Base-by-base conservation (phyloP, 1,140 invertebrate genomes). In the Hypothenemus hampei region DNA sequence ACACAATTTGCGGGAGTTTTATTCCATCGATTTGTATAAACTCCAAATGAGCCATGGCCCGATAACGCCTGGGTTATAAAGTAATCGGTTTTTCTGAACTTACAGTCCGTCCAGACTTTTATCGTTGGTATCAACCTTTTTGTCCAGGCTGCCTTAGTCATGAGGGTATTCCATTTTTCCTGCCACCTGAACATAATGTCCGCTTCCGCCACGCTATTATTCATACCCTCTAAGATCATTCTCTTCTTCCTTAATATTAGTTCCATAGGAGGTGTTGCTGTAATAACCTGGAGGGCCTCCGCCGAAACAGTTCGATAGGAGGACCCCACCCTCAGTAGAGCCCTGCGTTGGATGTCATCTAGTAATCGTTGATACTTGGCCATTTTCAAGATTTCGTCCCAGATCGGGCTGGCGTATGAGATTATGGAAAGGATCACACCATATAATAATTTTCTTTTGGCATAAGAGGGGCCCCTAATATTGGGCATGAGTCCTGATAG, bases 281-380 rank as follows among this genome's bases (percentile, higher is more conserved):
- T 49, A 8, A 66, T 47, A 13, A 62, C 63, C 31, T 64, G 50
- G 13, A 57, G 24, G 13, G 63, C 58, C 19, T 23, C 52, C n/a
- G 22, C 57, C n/a, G 62, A 67, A 13, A 64, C 59, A 8, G 66
- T 68, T 10, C 56, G 26, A 35, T 68, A 67, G 1, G 46, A 57
- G 3, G 21, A 39, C 6, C 29, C 36, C 11, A 65, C 58, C 26
- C 63, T 41, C n/a, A 64, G 55, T 1, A 44, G 43, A 8, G 19
- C 33, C 16, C 36, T 53, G 36, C 61, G 56, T 19, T 66, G 58
- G 8, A 57, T 43, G 24, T 23, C 20, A 18, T 23, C 36, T 39
- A 60, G 8, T 22, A 52, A 53, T 20, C 20, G 24, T 22, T 16
- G 45, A 16, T 59, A 47, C 24, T 43, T 62, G 13, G 36, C 24